These are phyloP conservation scores for Ammodytes dubius DNA, from an alignment of 2,113 vertebrate genomes.

Conservation along the genomic window DNA sequence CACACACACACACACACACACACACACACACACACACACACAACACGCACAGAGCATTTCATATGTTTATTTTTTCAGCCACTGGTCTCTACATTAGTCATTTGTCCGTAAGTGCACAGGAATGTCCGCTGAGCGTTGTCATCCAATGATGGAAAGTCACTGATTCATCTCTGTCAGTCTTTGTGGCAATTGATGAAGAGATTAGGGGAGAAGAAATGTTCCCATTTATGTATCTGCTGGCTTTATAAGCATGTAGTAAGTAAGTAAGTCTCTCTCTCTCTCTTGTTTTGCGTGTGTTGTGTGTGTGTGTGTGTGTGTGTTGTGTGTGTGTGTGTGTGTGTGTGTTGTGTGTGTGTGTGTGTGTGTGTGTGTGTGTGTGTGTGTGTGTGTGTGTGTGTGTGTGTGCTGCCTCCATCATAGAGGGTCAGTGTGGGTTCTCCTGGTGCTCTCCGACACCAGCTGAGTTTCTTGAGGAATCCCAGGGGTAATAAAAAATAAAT, in stretches of 20 bases:
- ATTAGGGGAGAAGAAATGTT: conserved; percentile 13
- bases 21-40: no score
- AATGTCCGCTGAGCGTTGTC: conserved; percentile 37
- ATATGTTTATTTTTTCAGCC: conserved; percentile 13
- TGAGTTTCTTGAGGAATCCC: conserved; percentile 64
- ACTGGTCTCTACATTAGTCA: conserved; percentile 42
- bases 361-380: conserved; percentile 15
- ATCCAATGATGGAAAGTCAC: conserved; percentile 54
- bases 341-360: conserved; percentile 6
- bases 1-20: background rate
- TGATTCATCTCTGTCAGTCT: conserved; percentile 9
- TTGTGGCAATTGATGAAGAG: conserved; percentile 17
- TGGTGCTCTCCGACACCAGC: conserved; percentile 38
- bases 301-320: conserved; percentile 15
- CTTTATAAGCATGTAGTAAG: background rate
- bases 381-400: conserved; percentile 5
- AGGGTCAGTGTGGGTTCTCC: conserved; percentile 57
- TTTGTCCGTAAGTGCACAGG: conserved; percentile 46
- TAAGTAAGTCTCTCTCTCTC: background rate
- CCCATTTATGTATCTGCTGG: background rate
- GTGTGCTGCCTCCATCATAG: conserved; percentile 33
- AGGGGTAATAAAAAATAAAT: background rate
- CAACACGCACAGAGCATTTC: background rate
- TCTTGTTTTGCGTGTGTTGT: background rate
- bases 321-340: conserved; percentile 5